Conservation (phyloP, 2,797 vertebrate species). For the Macrochelys suwanniensis region DNA sequence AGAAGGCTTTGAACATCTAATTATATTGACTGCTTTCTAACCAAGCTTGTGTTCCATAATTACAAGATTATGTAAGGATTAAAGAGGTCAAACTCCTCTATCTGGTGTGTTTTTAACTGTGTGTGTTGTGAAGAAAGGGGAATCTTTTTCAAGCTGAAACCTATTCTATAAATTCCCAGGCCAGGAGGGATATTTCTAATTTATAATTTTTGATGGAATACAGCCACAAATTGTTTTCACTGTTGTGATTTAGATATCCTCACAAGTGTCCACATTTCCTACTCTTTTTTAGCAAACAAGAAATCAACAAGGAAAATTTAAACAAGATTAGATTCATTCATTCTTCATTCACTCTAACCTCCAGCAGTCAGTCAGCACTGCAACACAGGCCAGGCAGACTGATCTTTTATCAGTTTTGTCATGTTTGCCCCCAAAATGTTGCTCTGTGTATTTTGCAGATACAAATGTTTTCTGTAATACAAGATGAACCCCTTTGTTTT, state of each 20-base stretch:
- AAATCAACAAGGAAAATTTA: neutral
- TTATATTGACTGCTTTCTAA: neutral
- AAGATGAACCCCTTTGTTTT: neutral
- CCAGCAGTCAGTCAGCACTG: neutral
- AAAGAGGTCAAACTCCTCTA: neutral
- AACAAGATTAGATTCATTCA: neutral
- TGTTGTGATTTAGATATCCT: neutral
- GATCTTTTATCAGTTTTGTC: neutral
- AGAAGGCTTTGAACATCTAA: neutral
- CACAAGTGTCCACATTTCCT: neutral
- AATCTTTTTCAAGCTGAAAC: neutral
- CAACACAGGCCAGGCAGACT: neutral
- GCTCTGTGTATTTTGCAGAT: neutral
- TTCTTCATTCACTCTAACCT: neutral
- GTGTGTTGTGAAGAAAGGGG: neutral
- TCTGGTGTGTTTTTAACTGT: neutral
- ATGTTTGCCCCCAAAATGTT: neutral
- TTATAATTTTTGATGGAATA: neutral
- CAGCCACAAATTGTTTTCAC: neutral
- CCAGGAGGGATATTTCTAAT: neutral
- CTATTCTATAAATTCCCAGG: neutral
- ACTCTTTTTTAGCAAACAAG: accelerated
- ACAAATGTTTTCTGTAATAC: neutral
- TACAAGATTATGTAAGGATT: neutral
- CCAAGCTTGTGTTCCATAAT: neutral